Conservation (phyloP, 2,113 vertebrate species). For the Bathybates hornii region DNA sequence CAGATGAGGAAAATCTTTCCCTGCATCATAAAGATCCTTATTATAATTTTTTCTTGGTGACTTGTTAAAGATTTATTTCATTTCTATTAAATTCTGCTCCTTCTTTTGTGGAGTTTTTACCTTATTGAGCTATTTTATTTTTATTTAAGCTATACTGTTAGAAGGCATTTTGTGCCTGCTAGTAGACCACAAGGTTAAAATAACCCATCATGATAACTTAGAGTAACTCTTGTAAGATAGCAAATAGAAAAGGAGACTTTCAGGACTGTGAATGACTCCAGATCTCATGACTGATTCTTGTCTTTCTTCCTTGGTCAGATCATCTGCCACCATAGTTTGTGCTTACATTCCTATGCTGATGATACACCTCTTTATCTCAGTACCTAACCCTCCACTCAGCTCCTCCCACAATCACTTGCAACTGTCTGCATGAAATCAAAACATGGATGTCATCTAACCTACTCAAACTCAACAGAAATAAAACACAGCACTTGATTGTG, state of each 20-base stretch:
- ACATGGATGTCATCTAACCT: background rate
- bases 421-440: background rate
- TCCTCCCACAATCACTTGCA: background rate
- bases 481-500: background rate
- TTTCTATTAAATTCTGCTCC: background rate
- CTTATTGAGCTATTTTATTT: rapidly evolving
- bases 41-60: background rate
- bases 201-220: background rate
- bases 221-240: background rate
- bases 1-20: background rate
- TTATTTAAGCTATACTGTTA: background rate
- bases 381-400: background rate
- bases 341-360: background rate
- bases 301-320: background rate
- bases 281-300: background rate
- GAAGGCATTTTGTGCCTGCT: background rate
- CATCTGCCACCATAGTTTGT: background rate
- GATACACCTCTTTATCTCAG: background rate
- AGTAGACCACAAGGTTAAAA: background rate
- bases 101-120: background rate
- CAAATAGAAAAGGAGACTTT: background rate
- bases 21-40: background rate
- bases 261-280: background rate
- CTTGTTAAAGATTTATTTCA: background rate
- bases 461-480: background rate